These are phyloP conservation scores for Trachelus stipa DNA, from an alignment of 2,888 invertebrate species.

Conservation along the genomic window DNA sequence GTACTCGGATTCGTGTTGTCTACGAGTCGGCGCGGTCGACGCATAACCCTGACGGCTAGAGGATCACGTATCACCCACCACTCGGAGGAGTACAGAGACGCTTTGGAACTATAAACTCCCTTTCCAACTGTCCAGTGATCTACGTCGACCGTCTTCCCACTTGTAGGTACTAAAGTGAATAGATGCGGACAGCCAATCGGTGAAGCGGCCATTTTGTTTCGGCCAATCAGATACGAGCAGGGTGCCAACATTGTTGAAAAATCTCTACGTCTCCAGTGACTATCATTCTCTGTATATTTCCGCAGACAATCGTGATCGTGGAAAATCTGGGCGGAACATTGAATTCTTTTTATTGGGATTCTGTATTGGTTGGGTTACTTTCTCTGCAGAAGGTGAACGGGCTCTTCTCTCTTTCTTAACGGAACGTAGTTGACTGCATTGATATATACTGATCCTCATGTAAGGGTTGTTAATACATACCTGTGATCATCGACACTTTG, in stretches of 20 bases:
- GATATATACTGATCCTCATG: neutral
- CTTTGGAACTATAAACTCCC: constrained; percentile 1
- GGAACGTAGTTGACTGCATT: neutral
- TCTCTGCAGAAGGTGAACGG: neutral
- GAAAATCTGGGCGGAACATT: neutral
- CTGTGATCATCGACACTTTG: neutral
- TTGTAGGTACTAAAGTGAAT: neutral
- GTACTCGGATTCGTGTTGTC: neutral
- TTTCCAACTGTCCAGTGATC: neutral
- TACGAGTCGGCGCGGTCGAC: neutral
- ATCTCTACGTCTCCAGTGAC: neutral
- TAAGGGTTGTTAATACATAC: neutral
- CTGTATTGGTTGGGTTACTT: neutral
- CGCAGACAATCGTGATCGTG: neutral
- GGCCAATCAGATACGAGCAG: neutral
- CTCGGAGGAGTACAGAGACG: neutral
- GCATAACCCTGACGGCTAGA: neutral
- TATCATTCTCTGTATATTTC: neutral
- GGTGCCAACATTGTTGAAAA: neutral
- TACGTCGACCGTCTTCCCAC: neutral
- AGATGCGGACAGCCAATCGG: neutral
- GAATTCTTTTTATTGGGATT: neutral
- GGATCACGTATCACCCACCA: neutral
- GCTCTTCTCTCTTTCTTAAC: neutral
- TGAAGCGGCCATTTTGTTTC: neutral